These are phyloP conservation scores for Bellardia pandia DNA, from an alignment of 2,888 invertebrate genomes.

Conservation along the genomic window DNA sequence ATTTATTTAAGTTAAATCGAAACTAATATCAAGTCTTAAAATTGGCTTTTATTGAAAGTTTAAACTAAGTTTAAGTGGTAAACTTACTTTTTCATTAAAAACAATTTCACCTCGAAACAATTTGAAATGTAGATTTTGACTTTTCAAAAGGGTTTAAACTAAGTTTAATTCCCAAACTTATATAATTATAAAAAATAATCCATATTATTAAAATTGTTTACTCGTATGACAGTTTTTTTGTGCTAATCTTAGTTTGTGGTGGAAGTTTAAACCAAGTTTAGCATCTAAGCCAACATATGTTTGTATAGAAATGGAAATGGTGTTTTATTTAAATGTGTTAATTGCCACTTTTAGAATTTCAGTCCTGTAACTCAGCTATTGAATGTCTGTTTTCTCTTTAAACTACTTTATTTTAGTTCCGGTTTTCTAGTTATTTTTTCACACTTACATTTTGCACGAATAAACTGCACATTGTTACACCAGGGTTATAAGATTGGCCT, in stretches of 20 bases:
- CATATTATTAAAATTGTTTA: neutral
- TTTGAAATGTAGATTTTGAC: too few relatives aligned
- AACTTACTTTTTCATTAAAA: too few relatives aligned
- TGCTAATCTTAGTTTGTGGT: neutral
- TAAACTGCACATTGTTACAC: constrained; percentile 94
- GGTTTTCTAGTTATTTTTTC: neutral
- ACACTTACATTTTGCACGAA: constrained; percentile 86
- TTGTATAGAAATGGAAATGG: neutral
- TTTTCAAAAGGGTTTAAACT: neutral
- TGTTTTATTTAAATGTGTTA: neutral
- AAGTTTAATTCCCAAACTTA: neutral
- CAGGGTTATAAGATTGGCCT: constrained; percentile 89
- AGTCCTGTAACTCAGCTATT: neutral
- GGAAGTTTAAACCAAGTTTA: neutral
- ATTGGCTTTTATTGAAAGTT: too few relatives aligned
- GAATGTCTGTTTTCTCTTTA: neutral
- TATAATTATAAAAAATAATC: too few relatives aligned
- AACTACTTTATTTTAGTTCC: constrained; percentile 4
- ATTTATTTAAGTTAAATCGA: too few relatives aligned
- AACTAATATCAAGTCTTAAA: too few relatives aligned
- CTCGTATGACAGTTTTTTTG: neutral
- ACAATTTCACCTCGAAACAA: too few relatives aligned
- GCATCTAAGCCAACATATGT: too few relatives aligned
- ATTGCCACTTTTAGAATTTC: neutral
- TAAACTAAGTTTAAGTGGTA: too few relatives aligned